Base-by-base conservation (phyloP, 2,888 invertebrate species). In the Chloroclystis v-ata region DNA sequence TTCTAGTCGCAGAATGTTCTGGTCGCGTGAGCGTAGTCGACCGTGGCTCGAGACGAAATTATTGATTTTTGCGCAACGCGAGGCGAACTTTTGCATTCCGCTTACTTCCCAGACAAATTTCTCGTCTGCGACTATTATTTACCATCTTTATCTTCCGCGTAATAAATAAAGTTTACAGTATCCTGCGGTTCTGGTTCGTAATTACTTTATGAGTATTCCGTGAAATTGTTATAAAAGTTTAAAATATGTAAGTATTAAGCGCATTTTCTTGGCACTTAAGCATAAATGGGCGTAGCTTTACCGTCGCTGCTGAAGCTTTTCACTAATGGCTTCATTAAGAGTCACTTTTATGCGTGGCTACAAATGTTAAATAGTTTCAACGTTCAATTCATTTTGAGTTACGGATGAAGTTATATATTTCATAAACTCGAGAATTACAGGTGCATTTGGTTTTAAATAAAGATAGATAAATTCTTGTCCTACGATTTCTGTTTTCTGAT, bases 21-120 rank as follows among this genome's bases (percentile, higher is more conserved):
- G 10, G 12, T 29, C 29, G 53, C 57, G 54, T 43, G 54, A 45
- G 58, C 52, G 49, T 20, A 2, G 54, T 58, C 56, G 52, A 59
- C 60, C 58, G 61, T 60, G 62, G 55, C 60, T 60, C 58, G 78
- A 80, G 81, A 81, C 77, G 69, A 72, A 75, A 71, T 78, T 85
- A 85, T 84, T 77, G 83, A 85, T 84, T 82, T 78, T 68, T 71
- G 72, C 72, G 73, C 73, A 71, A 67, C 67, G 66, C 66, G 69
- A 69, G 69, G 64, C 41, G 68, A 82, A 80, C 75, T 82, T 79
- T 77, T 76, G 77, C 78, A 75, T 75, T 50, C 73, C 65, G 66
- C 63, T 69, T 74, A 67, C 72, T 71, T 72, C 64, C 65, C 66
- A 65, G 65, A 70, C 67, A 71, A 75, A 73, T 73, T 74, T 68